Base-by-base conservation (phyloP, 2,888 invertebrate genomes). In the Lymantria monacha region DNA sequence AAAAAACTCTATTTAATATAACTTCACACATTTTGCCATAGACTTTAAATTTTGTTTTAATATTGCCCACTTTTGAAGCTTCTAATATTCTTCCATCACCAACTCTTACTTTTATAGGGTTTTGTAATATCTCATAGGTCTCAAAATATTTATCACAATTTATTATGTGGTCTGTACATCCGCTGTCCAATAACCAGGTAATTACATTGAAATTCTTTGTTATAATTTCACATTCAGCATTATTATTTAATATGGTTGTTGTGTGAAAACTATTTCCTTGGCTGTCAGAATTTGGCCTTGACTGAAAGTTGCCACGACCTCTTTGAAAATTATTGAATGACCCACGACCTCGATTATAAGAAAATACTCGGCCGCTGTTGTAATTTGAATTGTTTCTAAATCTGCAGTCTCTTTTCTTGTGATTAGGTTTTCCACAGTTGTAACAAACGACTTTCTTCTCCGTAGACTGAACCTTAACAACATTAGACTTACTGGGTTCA, bases 151-250 rank as follows among this genome's bases (percentile, higher is more conserved):
- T 13, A 48, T 62, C 57, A 9, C 38, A 50, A 9, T 57, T 58
- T 11, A 53, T 54, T 1, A 62, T 55, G 14, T 62, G 59, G 40
- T 59, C 59, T 3, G 59, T 51, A 30, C 59, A 59, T 9, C 56
- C 59, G 37, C 60, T 61, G 22, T 61, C 51, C 7, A 59, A 30
- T 38, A 62, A 44, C 55, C 54, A 57, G 15, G 43, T 22, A 40
- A 59, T 51, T 52, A 40, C 36, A 36, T 22, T n/a, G n/a, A n/a
- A n/a, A 14, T 15, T 42, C 15, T 1, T 42, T 42, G 14, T 14
- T 15, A 10, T 15, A 15, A 1, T 42, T 10, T 12, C 22, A 2
- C 31, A 31, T 31, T 13, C n/a, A n/a, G 15, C 9, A n/a, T 9
- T 31, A 31, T 44, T 44, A 33, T 31, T 44, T 12, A 12, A 12